Base-by-base conservation (phyloP, 2,797 vertebrate species). In the Microchirus variegatus region DNA sequence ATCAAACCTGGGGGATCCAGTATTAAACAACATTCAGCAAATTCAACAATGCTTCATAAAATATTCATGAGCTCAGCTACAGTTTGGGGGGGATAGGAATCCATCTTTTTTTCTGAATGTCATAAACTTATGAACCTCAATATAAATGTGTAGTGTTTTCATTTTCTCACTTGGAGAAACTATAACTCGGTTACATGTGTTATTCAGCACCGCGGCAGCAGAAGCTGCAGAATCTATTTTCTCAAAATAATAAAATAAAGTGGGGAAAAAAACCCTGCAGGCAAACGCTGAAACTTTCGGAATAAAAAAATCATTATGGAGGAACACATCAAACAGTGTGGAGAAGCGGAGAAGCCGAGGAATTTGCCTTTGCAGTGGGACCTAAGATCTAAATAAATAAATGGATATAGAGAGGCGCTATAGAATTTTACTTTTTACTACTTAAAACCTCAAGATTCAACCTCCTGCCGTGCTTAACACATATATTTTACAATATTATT, bases 261-360 rank as follows among this genome's bases (percentile, higher is more conserved):
- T 73, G 59, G 63, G n/a, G 84, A 90, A 80, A 84, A 85, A 90
- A 80, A 84, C 72, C 84, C 85, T 75, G 69, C 62, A 87, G 89
- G 85, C 78, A 85, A 81, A 81, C 37, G 61, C 68, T 76, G 79
- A 88, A 90, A 88, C 75, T 89, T 89, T 87, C 17, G 61, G 53
- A 86, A 89, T 77, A 81, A 84, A 84, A 88, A 84, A 87, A 87
- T 90, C 67, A 87, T 89, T 89, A 85, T 82, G 74, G 78, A 72
- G 65, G 57, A 90, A 84, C 54, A 89, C 82, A 86, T 91, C 85
- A 90, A 89, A 90, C 73, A 70, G 57, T 63, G 62, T 26, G 52
- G 54, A 83, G 77, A 81, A 83, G 80, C 60, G 67, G 73, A 75
- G 69, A 74, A 86, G 76, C 70, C 66, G 65, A 60, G 86, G 74